phyloP scores from a whole-genome alignment of 2,797 vertebrate species.

The Molossus molossus region DNA sequence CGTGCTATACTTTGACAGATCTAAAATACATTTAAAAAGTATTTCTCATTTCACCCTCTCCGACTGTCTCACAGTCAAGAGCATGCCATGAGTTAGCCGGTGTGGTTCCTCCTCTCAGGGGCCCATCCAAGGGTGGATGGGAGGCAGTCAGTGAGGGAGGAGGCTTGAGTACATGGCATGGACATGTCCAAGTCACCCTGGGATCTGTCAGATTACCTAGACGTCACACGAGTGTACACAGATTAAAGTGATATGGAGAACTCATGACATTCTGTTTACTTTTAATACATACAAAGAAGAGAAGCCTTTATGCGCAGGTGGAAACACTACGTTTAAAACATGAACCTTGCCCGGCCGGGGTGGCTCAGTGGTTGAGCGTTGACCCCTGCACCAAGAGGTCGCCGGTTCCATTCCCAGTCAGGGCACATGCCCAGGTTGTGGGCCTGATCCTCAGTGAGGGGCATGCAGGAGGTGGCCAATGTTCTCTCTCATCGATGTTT shows the following conservation, averaged over 20 bases:
- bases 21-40: background rate
- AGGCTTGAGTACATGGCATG: background rate
- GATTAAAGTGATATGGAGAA: background rate
- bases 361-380: no score
- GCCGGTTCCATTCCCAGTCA: no score
- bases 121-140: background rate
- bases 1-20: background rate
- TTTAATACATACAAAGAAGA: conserved; percentile 2
- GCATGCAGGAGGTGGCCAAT: no score
- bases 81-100: background rate
- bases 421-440: no score
- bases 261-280: background rate
- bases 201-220: background rate
- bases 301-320: background rate
- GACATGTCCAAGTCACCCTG: background rate
- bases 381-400: no score
- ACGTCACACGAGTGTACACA: background rate
- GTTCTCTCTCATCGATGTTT: no score
- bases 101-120: background rate
- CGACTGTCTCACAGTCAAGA: background rate
- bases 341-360: background rate
- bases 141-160: background rate
- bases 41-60: background rate
- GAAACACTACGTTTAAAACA: background rate
- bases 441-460: no score